Conservation (phyloP, 2,113 vertebrate species). For the Mungos mungo region DNA sequence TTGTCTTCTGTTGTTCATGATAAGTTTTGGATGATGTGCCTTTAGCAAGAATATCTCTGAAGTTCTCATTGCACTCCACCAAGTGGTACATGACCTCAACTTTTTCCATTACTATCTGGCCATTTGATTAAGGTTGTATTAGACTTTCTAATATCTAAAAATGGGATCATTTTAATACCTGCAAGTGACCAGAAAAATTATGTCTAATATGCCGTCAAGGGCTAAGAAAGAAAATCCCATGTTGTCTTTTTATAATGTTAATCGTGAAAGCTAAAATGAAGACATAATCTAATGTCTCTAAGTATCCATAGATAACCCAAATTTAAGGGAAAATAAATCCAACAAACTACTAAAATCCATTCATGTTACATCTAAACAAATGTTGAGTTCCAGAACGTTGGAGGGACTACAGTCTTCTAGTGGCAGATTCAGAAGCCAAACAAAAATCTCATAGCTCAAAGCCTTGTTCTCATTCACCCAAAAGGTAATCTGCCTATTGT, state of each 20-base stretch:
- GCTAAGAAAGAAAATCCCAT: background rate
- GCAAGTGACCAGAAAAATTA: background rate
- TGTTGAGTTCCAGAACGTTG: background rate
- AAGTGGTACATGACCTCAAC: background rate
- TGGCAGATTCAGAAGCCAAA: background rate
- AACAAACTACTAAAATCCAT: background rate
- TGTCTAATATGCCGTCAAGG: background rate
- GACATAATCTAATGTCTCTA: background rate
- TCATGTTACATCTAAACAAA: background rate
- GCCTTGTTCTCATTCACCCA: background rate
- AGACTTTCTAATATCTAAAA: background rate
- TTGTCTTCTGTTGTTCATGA: background rate
- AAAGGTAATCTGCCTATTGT: background rate
- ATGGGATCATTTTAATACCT: background rate
- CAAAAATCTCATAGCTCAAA: background rate
- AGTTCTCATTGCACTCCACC: background rate
- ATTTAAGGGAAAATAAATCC: background rate
- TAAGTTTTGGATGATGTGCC: background rate
- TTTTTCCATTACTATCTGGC: background rate
- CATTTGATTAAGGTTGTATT: background rate
- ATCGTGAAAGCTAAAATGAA: background rate
- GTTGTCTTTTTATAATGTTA: background rate
- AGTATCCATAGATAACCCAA: background rate
- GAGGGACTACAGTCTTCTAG: background rate
- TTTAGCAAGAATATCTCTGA: background rate